Base-by-base conservation (phyloP, 2,797 vertebrate species). In the Phylloscopus collybita region DNA sequence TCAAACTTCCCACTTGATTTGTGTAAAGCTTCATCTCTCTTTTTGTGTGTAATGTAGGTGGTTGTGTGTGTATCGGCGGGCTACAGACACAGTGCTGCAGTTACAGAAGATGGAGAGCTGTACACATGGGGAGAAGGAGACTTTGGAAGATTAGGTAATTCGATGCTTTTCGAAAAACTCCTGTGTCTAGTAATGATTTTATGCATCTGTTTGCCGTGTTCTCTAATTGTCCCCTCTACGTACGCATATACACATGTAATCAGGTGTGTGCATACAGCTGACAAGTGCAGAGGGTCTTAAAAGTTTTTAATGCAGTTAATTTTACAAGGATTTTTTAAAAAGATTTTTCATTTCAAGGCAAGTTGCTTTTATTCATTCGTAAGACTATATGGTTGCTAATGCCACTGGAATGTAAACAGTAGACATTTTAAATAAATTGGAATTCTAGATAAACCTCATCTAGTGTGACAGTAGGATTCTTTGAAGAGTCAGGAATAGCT, bases 81-180 rank as follows among this genome's bases (percentile, higher is more conserved):
- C 59, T 98, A 98, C 85, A 98, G 98, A 81, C 98, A 98, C 30
- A 98, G 98, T 8, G 98, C 98, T 83, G 98, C 98, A 88, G 98
- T 98, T 53, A 98, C 98, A 38, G 98, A 98, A 92, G 98, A 98
- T 95, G 98, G 98, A 64, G 98, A 98, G 94, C 95, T 98, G 7
- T 98, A 98, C 44, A 98, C 98, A 0, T 98, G 98, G 98, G 98
- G 98, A 91, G 98, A 98, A 97, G 98, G 98, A 96, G 98, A 98
- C 89, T 98, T 98, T 7, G 98, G 98, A 84, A 98, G 98, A 98
- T 82, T 98, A 97, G 98, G 98, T 98, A 98, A 98, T 47, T 1
- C 38, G 8, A 11, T 86, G 34, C 32, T 73, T 81, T 73, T 64
- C 44, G 26, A 65, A 66, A 30, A 75, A 62, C 42, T 72, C 6